Evolutionary conservation across 2,797 vertebrate species (phyloP).

Genomic region (Danio jaintianensis): DNA sequence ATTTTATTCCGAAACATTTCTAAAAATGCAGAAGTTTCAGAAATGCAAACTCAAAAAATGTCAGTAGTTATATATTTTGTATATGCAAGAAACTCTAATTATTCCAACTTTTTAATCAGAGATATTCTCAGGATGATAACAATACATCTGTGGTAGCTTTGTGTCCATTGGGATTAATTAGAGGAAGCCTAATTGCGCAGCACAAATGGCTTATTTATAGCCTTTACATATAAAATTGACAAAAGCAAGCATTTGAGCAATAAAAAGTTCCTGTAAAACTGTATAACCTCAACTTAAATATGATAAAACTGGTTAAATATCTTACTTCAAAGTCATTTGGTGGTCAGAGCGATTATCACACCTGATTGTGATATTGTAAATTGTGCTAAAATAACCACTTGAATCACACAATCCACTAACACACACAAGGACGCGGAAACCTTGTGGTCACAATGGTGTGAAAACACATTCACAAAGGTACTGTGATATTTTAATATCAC

Average conservation of each 20-base stretch:
- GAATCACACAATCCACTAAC: not conserved
- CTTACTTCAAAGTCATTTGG: conserved; percentile 2
- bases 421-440: conserved; percentile 22
- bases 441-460: conserved; percentile 28
- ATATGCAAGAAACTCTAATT: too few species aligned
- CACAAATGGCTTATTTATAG: not conserved
- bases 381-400: conserved; percentile 32
- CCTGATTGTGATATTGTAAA: conserved; percentile 12
- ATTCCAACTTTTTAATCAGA: too few species aligned
- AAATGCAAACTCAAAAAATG: not conserved
- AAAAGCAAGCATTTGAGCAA: not conserved
- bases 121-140: too few species aligned
- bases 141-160: too few species aligned
- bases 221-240: not conserved
- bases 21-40: not conserved
- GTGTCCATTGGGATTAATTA: too few species aligned
- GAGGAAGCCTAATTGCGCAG: too few species aligned
- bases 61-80: too few species aligned
- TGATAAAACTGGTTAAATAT: not conserved
- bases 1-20: not conserved
- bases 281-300: not conserved
- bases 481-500: conserved; percentile 36
- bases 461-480: conserved; percentile 25
- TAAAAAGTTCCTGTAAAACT: not conserved
- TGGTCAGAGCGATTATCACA: conserved; percentile 5